Conservation (phyloP, 2,888 invertebrate genomes). For the Sympetrum striolatum region DNA sequence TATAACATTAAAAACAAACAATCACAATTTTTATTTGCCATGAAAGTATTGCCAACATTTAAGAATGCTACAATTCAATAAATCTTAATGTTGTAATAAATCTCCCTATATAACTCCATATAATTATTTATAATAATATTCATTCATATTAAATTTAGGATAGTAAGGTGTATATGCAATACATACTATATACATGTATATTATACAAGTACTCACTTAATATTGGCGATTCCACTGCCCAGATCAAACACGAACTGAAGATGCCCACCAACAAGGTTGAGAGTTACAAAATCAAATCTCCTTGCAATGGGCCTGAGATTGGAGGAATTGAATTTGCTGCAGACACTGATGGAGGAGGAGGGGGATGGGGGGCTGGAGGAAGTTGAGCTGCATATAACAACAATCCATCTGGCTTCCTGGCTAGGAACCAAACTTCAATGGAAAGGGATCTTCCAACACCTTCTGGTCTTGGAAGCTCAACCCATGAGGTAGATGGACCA, state of each 20-base stretch:
- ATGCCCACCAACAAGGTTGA: conserved; percentile 80
- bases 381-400: conserved; percentile 84
- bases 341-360: not conserved
- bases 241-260: conserved; percentile 89
- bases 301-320: conserved; percentile 50
- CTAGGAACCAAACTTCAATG: conserved; percentile 85
- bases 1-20: too few relatives aligned
- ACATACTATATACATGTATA: too few relatives aligned
- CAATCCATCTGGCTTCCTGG: conserved; percentile 77
- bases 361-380: conserved; percentile 53
- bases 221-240: conserved; percentile 84
- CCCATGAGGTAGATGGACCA: conserved; percentile 66
- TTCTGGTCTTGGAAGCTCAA: conserved; percentile 77
- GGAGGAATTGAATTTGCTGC: not conserved
- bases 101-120: too few relatives aligned
- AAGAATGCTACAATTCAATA: too few relatives aligned
- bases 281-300: conserved; percentile 83
- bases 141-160: too few relatives aligned
- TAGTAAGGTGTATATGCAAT: too few relatives aligned
- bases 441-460: conserved; percentile 76
- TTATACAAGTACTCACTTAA: conserved; percentile 65
- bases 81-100: too few relatives aligned
- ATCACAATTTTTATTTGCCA: too few relatives aligned
- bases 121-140: too few relatives aligned
- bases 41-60: too few relatives aligned